Evolutionary conservation across 2,888 invertebrate species (phyloP).

Genomic region (Invenusta paracnida): DNA sequence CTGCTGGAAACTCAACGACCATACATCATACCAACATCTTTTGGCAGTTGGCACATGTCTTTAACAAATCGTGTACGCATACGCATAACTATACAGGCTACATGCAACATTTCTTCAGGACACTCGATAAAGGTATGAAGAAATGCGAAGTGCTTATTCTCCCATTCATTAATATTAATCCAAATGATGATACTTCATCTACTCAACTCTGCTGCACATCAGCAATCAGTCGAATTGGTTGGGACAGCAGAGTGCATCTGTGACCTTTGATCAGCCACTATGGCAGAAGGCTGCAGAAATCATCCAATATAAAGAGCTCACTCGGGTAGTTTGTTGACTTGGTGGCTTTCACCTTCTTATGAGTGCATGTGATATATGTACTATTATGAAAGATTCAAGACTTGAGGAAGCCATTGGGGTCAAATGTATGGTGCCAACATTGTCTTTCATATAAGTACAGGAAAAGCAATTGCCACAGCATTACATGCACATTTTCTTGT

Average conservation of each 20-base stretch:
- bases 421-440: not conserved
- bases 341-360: not conserved
- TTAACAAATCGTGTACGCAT: too few species aligned
- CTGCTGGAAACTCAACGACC: too few species aligned
- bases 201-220: not conserved
- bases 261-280: too few species aligned
- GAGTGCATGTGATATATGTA: not conserved
- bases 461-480: not conserved
- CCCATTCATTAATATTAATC: not conserved
- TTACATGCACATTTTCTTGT: not conserved
- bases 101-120: too few species aligned
- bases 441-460: not conserved
- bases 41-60: too few species aligned
- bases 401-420: not conserved
- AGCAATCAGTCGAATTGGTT: not conserved
- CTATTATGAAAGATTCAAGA: too few species aligned
- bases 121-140: too few species aligned
- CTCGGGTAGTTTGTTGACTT: not conserved
- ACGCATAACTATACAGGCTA: too few species aligned
- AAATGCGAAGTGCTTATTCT: not conserved
- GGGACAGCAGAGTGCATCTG: too few species aligned
- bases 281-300: too few species aligned
- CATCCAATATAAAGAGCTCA: not conserved
- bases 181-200: not conserved
- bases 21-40: too few species aligned